phyloP scores from a whole-genome alignment of 2,113 vertebrate species.

The Typhlomys cinereus region DNA sequence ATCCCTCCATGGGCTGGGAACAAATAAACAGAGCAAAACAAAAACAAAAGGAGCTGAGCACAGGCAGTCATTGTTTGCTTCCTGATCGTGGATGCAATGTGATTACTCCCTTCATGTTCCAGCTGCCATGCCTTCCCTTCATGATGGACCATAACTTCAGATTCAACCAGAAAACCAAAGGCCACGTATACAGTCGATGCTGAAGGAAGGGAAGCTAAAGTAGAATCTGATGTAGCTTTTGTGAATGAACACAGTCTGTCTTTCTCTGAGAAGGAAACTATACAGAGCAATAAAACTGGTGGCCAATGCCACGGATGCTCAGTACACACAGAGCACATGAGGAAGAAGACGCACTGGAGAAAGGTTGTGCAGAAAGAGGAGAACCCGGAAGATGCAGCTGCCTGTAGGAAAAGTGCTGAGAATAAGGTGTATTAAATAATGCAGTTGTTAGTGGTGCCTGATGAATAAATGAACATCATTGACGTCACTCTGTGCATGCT shows the following conservation, averaged over 20 bases:
- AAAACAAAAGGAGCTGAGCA: background rate
- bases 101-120: too few species aligned
- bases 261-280: background rate
- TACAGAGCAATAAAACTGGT: background rate
- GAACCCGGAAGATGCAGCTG: background rate
- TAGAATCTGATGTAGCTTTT: background rate
- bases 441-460: background rate
- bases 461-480: conserved; percentile 27
- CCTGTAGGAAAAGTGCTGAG: background rate
- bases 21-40: too few species aligned
- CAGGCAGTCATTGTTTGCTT: background rate
- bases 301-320: background rate
- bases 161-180: background rate
- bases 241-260: background rate
- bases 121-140: background rate
- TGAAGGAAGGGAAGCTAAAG: background rate
- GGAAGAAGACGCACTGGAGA: background rate
- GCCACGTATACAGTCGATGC: background rate
- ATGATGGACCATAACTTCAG: background rate
- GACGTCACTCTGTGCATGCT: background rate
- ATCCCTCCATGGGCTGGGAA: background rate
- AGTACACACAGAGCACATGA: fast-evolving
- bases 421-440: background rate
- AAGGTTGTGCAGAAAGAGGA: background rate
- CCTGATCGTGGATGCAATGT: too few species aligned